phyloP scores from a whole-genome alignment of 2,888 invertebrate species.

The Branchipolynoe longqiensis region DNA sequence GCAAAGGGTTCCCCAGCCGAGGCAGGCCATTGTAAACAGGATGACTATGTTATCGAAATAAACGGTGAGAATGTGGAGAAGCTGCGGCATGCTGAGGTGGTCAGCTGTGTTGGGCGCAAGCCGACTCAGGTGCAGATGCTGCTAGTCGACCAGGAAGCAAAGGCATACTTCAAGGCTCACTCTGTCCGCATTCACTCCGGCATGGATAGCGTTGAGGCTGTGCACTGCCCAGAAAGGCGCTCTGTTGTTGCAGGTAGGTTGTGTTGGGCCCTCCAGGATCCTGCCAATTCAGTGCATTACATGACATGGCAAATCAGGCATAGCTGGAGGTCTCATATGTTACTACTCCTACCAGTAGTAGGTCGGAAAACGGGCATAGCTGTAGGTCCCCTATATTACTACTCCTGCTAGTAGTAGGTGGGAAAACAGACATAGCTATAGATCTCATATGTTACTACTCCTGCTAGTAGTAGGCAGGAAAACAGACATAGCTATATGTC shows the following conservation, averaged over 20 bases:
- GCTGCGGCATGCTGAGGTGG: slow-evolving; percentile 19
- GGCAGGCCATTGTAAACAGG: slow-evolving; percentile 86
- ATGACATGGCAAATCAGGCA: too few relatives aligned
- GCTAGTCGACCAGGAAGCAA: slow-evolving; percentile 28
- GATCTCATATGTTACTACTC: too few relatives aligned
- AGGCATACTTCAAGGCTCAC: slow-evolving; percentile 51
- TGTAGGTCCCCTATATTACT: too few relatives aligned
- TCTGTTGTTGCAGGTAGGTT: slow-evolving; percentile 43
- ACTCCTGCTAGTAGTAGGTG: too few relatives aligned
- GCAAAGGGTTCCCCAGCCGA: slow-evolving; percentile 84
- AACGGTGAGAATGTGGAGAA: slow-evolving; percentile 91
- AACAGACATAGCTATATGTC: too few relatives aligned
- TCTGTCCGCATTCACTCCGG: slow-evolving; percentile 44
- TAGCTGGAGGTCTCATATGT: too few relatives aligned
- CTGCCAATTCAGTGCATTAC: too few relatives aligned
- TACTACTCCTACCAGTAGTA: too few relatives aligned
- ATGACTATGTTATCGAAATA: slow-evolving; percentile 89
- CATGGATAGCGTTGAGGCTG: slow-evolving; percentile 17
- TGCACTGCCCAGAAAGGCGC: slow-evolving; percentile 52
- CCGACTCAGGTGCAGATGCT: slow-evolving; percentile 18
- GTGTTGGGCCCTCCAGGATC: too few relatives aligned
- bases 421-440: too few relatives aligned
- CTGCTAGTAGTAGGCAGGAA: too few relatives aligned
- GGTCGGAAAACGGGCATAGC: too few relatives aligned
- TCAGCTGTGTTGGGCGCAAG: not conserved